Base-by-base conservation (phyloP, 2,113 vertebrate genomes). In the Ptilonorhynchus violaceus region DNA sequence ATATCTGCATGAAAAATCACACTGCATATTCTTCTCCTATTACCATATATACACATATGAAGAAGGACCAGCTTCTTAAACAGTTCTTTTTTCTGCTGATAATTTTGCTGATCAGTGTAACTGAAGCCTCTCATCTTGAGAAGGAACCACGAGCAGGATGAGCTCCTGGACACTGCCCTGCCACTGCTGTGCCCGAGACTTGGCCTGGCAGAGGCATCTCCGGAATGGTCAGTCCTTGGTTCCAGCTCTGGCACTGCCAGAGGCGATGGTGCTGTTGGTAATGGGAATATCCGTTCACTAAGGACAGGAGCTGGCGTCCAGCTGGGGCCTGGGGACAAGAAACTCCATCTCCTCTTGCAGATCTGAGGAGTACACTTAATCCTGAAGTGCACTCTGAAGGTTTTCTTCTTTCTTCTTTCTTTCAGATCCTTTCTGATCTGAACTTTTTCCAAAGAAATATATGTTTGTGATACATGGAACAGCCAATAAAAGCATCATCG, bases 401-500 rank as follows among this genome's bases (percentile, higher is more conserved):
- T 89, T 96, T 78, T 70, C 37, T 95, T 80, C 95, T 91, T 85
- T 91, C 69, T 67, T 66, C 84, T 96, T 92, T 92, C 91, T 53
- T n/a, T n/a, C n/a, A n/a, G n/a, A n/a, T 67, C 68, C 84, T 96
- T 92, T 92, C 91, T 53, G 30, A 93, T 67, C 68, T 66, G 77
- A 92, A 85, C 49, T 75, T 96, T 93, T 92, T 80, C 33, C 53
- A 46, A 90, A 83, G 70, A 93, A 97, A 94, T 96, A 93, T 74
- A 50, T 94, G 83, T 70, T 97, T 79, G 66, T 97, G 96, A 96
- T 97, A 93, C 95, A 72, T 88, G 85, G 72, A 97, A 59, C 19
- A 33, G 79, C 92, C 96, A 96, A 88, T 98, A 97, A 98, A 98
- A 98, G 42, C 93, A 94, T 97, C 93, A 79, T 92, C 79, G 87